phyloP scores from a whole-genome alignment of 2,888 invertebrate genomes.

The Tenthredo amoena region DNA sequence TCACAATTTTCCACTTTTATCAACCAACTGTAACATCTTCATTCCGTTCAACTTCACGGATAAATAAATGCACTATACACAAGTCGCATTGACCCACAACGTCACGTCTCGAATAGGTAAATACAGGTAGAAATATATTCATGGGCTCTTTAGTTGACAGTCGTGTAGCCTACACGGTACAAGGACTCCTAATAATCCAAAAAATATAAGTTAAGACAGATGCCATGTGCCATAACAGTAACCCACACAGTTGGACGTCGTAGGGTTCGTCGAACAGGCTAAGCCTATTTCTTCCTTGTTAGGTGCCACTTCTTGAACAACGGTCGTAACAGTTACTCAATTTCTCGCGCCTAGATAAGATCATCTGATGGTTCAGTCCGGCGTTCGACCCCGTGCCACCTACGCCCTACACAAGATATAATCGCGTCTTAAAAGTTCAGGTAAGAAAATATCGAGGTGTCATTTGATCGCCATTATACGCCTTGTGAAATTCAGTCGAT shows the following conservation, averaged over 20 bases:
- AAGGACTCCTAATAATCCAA: slow-evolving; percentile 35
- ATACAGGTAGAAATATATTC: slow-evolving; percentile 12
- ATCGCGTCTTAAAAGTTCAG: slow-evolving; percentile 61
- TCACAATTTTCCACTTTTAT: not conserved
- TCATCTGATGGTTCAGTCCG: slow-evolving; percentile 34
- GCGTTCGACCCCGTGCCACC: slow-evolving; percentile 55
- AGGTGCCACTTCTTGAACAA: slow-evolving; percentile 47
- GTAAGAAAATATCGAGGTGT: slow-evolving; percentile 58
- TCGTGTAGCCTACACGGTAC: slow-evolving; percentile 35
- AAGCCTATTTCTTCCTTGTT: slow-evolving; percentile 40
- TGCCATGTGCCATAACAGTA: slow-evolving; percentile 35
- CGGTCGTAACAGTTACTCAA: slow-evolving; percentile 48
- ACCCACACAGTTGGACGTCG: slow-evolving; percentile 32
- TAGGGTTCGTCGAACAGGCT: slow-evolving; percentile 28
- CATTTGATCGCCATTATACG: slow-evolving; percentile 60
- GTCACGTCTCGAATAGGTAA: slow-evolving; percentile 12
- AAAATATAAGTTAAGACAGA: slow-evolving; percentile 46
- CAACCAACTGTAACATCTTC: not conserved
- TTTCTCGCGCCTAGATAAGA: slow-evolving; percentile 44
- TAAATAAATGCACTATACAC: slow-evolving; percentile 8
- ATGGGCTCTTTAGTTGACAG: slow-evolving; percentile 43
- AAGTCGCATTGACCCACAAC: not conserved
- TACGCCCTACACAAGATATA: slow-evolving; percentile 61
- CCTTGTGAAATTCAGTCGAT: slow-evolving; percentile 50
- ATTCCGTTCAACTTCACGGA: not conserved